Percentiles rank a stretch among this genome's conserved stretches.
Conservation (phyloP, 2,113 vertebrate species). For the Gymnobelideus leadbeateri region DNA sequence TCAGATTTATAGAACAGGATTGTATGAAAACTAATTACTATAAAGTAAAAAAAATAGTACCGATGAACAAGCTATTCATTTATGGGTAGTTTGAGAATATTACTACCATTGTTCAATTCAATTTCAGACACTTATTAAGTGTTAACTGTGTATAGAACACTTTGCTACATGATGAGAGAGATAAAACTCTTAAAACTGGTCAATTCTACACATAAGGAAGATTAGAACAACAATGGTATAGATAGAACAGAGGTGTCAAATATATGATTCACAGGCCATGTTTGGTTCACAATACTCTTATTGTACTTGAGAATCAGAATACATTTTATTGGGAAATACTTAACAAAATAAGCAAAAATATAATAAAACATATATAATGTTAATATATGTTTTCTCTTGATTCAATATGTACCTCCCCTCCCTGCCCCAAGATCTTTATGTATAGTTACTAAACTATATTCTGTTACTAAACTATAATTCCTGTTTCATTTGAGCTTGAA, state of each 20-base stretch:
- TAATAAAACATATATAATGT: neutral
- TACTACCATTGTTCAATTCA: too few species aligned
- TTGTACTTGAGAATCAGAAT: neutral
- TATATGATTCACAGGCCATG: neutral
- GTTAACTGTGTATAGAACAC: too few species aligned
- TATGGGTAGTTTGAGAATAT: too few species aligned
- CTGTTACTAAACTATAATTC: too few species aligned
- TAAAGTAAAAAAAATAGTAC: neutral
- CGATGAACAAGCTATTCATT: too few species aligned
- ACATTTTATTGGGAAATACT: neutral
- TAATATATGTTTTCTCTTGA: neutral
- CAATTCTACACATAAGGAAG: too few species aligned
- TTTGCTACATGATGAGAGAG: too few species aligned
- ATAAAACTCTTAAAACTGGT: too few species aligned
- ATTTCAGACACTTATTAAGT: too few species aligned
- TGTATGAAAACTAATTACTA: neutral
- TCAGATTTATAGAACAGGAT: neutral
- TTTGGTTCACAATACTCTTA: too few species aligned
- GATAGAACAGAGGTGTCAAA: neutral
- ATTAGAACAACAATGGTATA: neutral
- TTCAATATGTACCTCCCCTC: too few species aligned
- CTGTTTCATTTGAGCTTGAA: neutral
- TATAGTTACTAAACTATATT: too few species aligned
- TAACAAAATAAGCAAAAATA: neutral
- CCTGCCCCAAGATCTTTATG: neutral